Base-by-base conservation (phyloP, 2,113 vertebrate genomes). In the Hipposideros armiger region DNA sequence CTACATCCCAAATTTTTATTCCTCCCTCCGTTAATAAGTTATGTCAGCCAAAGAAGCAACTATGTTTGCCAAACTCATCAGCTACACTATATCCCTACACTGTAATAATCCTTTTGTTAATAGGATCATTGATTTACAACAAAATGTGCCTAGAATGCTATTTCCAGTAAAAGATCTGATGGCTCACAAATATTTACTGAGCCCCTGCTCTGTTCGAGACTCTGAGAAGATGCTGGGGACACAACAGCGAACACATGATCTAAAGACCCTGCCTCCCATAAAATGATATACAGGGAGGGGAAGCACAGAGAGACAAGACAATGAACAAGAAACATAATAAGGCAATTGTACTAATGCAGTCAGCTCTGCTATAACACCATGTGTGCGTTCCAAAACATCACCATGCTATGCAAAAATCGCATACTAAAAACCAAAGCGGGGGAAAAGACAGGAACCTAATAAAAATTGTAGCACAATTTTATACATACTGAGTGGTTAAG, bases 71-170 rank as follows among this genome's bases (percentile, higher is more conserved):
- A 76, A 73, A 70, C 52, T 81, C 52, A 86, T 14, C 16, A 2
- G 42, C 50, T 40, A 42, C 5, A 32, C 5, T 83, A 36, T 11
- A 28, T n/a, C 50, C 40, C 40, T 60, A 40, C 84, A 66, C 66
- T 76, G 9, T 70, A 91, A 45, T 40, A 40, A 96, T 36, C 72
- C n/a, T 60, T 93, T 82, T 45, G 50, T 32, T 64, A 70, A 88
- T 11, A 69, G 47, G 60, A 60, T 32, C 32, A 70, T 83, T 89
- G 60, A 73, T 92, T 76, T 88, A 60, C 64, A 74, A 94, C 15
- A 70, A 60, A 76, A 84, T 87, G 78, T 76, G 28, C 22, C 70
- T 52, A 64, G n/a, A 90, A 80, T 60, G 14, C 5, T 69, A 60
- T 72, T 91, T 80, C 36, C 20, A 81, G 56, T 32, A 76, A 80